These are phyloP conservation scores for Erpobdella octoculata DNA, from an alignment of 2,888 invertebrate species.

Conservation along the genomic window DNA sequence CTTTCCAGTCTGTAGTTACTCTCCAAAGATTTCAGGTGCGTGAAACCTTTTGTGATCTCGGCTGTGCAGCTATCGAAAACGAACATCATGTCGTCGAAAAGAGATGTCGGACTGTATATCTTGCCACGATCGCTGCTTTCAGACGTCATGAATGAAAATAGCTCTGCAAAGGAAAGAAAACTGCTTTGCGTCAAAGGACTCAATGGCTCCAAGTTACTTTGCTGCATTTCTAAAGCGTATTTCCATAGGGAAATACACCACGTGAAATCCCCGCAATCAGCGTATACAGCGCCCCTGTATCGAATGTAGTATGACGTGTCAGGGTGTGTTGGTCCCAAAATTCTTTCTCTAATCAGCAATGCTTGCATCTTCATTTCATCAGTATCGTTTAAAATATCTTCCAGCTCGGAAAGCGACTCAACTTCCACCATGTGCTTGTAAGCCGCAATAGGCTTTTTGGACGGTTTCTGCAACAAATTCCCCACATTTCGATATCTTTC, in stretches of 20 bases:
- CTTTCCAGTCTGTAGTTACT: slow-evolving; percentile 48
- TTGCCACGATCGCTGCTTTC: not conserved
- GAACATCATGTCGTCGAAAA: slow-evolving; percentile 71
- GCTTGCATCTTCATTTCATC: slow-evolving; percentile 89
- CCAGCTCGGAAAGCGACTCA: slow-evolving; percentile 67
- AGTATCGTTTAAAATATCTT: slow-evolving; percentile 80
- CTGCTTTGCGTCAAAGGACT: slow-evolving; percentile 91
- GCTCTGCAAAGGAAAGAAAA: slow-evolving; percentile 84
- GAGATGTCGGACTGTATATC: slow-evolving; percentile 56
- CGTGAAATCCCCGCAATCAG: slow-evolving; percentile 78
- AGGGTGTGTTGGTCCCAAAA: slow-evolving; percentile 82
- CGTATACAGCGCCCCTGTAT: slow-evolving; percentile 84
- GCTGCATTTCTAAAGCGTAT: slow-evolving; percentile 91
- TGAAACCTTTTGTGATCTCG: slow-evolving; percentile 55
- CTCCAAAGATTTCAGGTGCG: slow-evolving; percentile 32
- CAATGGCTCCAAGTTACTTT: slow-evolving; percentile 79
- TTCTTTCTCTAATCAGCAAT: slow-evolving; percentile 79
- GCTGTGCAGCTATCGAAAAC: slow-evolving; percentile 72
- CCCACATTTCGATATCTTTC: slow-evolving; percentile 53
- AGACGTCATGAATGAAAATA: slow-evolving; percentile 76
- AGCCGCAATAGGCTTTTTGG: slow-evolving; percentile 68
- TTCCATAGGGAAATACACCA: slow-evolving; percentile 86
- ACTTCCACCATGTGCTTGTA: slow-evolving; percentile 83
- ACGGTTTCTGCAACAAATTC: slow-evolving; percentile 63
- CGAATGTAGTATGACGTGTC: slow-evolving; percentile 93